Evolutionary conservation across 2,797 vertebrate genomes (phyloP), one percentile per base, ranked within the genome.

Genomic region (Decapterus maruadsi): DNA sequence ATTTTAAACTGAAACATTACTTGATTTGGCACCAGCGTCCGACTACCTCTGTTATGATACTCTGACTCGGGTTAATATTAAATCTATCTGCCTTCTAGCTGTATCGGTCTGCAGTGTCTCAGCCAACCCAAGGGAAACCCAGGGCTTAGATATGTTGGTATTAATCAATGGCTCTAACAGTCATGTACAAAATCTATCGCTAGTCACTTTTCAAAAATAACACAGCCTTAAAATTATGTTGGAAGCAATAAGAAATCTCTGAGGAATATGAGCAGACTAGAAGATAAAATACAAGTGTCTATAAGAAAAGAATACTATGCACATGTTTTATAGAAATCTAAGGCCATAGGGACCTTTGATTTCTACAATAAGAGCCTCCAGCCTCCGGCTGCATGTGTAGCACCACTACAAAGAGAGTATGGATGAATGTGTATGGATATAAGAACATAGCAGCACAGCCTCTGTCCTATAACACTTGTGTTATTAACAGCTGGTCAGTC

Each of bases 31-130:
- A 67, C 78, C 55, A 36, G 61, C 54, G 62, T 64, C 61, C 62
- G 61, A 74, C 79, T 65, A 81, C 70, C 40, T 66, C 75, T 71
- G 62, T 67, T 67, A 78, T 71, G 50, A 43, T 36, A 36, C 34
- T 78, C 86, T 62, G 77, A 77, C 76, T 72, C 17, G 34, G 29
- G 70, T 83, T 84, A 62, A 65, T 60, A 26, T 61, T 62, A 61
- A 63, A 80, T 77, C 72, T 64, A 84, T 78, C 82, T 88, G 86
- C 77, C 85, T 86, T 88, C 83, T 83, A 85, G 87, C 85, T 91
- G 89, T 91, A 89, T 91, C 51, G n/a, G 86, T 91, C 88, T 85
- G 89, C 88, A 89, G 88, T 87, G 87, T 91, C 90, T 93, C 90
- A 90, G 77, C 78, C 80, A 78, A 45, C 72, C 71, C 62, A 48